Evolutionary conservation across 2,888 invertebrate species (phyloP).

Genomic region (Ophraella communa): DNA sequence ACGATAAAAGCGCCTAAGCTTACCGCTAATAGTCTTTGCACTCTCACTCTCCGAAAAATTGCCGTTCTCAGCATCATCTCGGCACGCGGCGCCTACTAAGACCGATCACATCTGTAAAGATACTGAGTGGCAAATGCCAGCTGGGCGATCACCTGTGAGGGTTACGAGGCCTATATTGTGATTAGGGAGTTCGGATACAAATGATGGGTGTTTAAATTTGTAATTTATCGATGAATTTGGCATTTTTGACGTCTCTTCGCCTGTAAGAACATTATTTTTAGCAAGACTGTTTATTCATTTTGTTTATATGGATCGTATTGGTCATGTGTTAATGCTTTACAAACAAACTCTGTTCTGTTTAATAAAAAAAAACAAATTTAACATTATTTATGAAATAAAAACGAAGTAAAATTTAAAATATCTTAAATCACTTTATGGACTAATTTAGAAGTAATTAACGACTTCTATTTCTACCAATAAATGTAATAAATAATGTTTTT

Average conservation of each 20-base stretch:
- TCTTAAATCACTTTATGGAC: too few species aligned
- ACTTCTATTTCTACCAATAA: too few species aligned
- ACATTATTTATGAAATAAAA: too few species aligned
- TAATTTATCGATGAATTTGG: not conserved
- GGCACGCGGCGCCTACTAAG: slow-evolving; percentile 43
- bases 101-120: slow-evolving; percentile 42
- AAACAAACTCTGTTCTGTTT: too few species aligned
- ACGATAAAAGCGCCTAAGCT: slow-evolving; percentile 37
- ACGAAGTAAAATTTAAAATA: too few species aligned
- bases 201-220: not conserved
- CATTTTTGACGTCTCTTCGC: not conserved
- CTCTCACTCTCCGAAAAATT: not conserved
- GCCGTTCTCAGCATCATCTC: slow-evolving; percentile 38
- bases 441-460: too few species aligned
- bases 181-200: not conserved
- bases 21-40: slow-evolving; percentile 14
- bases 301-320: too few species aligned
- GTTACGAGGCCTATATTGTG: not conserved
- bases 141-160: slow-evolving; percentile 5
- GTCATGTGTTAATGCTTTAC: too few species aligned
- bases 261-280: too few species aligned
- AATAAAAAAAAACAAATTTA: too few species aligned
- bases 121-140: slow-evolving; percentile 30
- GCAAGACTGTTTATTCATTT: too few species aligned
- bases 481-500: too few species aligned